Evolutionary conservation across 1,140 invertebrate species (phyloP).

Genomic region (Camponotus pennsylvanicus): DNA sequence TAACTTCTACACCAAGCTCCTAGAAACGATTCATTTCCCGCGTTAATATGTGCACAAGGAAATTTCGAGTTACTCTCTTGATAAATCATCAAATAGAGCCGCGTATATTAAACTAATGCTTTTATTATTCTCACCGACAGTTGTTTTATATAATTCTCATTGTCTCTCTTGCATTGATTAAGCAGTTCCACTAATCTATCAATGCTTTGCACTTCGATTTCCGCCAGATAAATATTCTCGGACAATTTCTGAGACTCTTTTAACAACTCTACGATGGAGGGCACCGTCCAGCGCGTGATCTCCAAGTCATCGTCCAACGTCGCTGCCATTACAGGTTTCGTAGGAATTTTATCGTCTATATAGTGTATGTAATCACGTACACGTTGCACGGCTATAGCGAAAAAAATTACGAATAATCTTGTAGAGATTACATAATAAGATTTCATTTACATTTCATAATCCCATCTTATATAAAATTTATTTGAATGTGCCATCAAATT

Average conservation of each 20-base stretch:
- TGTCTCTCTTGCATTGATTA: background rate
- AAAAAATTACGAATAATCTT: constrained; percentile 26
- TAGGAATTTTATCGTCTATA: constrained; percentile 69
- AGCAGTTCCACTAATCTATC: constrained; percentile 25
- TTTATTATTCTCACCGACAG: constrained; percentile 20
- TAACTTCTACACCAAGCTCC: constrained; percentile 59
- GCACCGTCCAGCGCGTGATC: constrained; percentile 54
- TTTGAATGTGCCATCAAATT: background rate
- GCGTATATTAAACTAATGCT: background rate
- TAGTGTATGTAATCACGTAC: constrained; percentile 76
- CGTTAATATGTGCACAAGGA: constrained; percentile 34
- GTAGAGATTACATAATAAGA: constrained; percentile 15
- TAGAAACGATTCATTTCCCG: constrained; percentile 44
- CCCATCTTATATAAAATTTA: constrained; percentile 8
- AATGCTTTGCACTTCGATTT: constrained; percentile 74
- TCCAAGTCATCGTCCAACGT: constrained; percentile 23
- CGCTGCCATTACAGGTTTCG: constrained; percentile 72
- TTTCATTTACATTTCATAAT: background rate
- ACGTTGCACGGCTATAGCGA: constrained; percentile 73
- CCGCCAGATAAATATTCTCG: constrained; percentile 72
- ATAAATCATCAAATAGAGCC: constrained; percentile 34
- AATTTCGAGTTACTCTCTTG: constrained; percentile 36
- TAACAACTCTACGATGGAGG: constrained; percentile 75
- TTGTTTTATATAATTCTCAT: background rate
- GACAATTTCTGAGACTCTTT: constrained; percentile 72